These are phyloP conservation scores for Danaus plexippus DNA, from an alignment of 1,140 invertebrate species.

Conservation along the genomic window DNA sequence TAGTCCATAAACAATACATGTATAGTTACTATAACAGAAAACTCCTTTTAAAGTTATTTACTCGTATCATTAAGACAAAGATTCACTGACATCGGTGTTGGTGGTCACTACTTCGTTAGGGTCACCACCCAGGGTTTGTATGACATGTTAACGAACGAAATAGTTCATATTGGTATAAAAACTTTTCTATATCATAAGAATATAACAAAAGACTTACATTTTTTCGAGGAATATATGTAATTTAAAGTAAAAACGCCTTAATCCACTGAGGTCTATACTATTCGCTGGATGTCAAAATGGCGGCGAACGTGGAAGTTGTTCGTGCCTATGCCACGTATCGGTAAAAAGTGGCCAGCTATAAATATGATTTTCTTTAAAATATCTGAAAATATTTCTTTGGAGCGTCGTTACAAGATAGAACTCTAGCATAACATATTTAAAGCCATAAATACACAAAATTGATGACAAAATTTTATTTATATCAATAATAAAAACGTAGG, in stretches of 20 bases:
- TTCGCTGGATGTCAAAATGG: conserved; percentile 84
- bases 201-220: conserved; percentile 72
- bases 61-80: conserved; percentile 34
- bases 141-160: neutral
- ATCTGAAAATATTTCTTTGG: no score
- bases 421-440: no score
- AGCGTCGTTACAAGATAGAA: no score
- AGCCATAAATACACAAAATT: no score
- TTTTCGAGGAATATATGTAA: conserved; percentile 73
- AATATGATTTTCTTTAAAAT: conserved; percentile 20
- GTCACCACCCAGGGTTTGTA: conserved; percentile 27
- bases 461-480: no score
- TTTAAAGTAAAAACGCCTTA: conserved; percentile 78
- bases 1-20: no score
- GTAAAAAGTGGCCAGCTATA: conserved; percentile 60
- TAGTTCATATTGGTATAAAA: conserved; percentile 4
- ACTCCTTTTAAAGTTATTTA: conserved; percentile 6
- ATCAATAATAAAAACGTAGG: no score
- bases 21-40: neutral
- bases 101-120: conserved; percentile 48
- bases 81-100: conserved; percentile 54
- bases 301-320: conserved; percentile 80
- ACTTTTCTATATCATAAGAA: conserved; percentile 9
- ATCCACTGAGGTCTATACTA: conserved; percentile 80
- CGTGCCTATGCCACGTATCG: conserved; percentile 84